Base-by-base conservation (phyloP, 2,113 vertebrate genomes). In the Pterocles orientalis region DNA sequence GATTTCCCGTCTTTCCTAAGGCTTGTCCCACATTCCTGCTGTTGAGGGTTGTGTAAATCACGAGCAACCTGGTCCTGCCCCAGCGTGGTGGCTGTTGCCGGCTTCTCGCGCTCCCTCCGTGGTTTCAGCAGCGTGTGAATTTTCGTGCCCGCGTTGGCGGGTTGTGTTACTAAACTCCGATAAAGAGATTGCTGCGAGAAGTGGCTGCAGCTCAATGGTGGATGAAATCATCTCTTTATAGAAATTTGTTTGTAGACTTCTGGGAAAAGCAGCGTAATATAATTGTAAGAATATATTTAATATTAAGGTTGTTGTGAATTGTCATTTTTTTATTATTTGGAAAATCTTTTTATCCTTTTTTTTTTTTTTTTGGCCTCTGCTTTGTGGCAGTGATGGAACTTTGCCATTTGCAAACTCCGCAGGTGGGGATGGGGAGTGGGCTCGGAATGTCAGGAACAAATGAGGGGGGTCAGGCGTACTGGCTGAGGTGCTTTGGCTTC, bases 221-320 rank as follows among this genome's bases (percentile, higher is more conserved):
- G 95, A 96, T 96, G 92, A 96, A 97, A 96, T 96, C 92, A 96
- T 96, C 96, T 92, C 91, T 92, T 80, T 41, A 45, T 94, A 95
- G 83, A 96, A 96, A 94, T 95, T 97, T 90, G 85, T 93, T 96
- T 50, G 61, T 33, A 76, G 83, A 84, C 83, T 80, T 96, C 62
- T 11, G 95, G 96, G 96, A 79, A 82, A 96, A 94, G 21, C 83
- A 25, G n/a, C 14, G 0, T 88, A 91, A 96, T 89, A 93, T 92
- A 96, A 94, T 94, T 95, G 92, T 96, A 84, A 94, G 90, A 88
- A 92, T 94, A 94, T 97, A 96, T 94, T 96, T 96, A 97, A 97
- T 94, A 97, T 92, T 96, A 97, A 95, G 88, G 86, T 94, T 81
- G 64, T 95, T 88, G 80, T 92, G 86, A 92, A 93, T 90, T 79